Percentiles rank a stretch among this genome's conserved stretches.
Conservation (phyloP, 1,140 invertebrate genomes). For the Drosophila sturtevanti region DNA sequence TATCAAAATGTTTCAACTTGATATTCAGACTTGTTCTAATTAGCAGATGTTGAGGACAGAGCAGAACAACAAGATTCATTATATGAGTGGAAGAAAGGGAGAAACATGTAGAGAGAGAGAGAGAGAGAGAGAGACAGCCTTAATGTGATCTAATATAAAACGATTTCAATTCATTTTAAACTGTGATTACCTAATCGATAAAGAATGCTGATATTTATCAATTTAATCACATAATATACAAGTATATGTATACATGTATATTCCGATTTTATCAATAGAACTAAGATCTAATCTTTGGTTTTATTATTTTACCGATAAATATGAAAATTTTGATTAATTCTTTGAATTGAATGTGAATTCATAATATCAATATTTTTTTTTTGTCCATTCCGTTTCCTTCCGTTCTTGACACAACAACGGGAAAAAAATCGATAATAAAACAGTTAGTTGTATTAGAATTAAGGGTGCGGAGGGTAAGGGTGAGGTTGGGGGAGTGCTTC, state of each 20-base stretch:
- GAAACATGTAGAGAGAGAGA: background rate
- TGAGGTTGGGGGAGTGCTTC: constrained; percentile 7
- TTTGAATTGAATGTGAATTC: constrained; percentile 19
- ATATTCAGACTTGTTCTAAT: constrained; percentile 48
- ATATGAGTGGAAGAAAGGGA: background rate
- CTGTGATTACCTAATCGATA: no score
- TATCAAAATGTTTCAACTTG: constrained; percentile 30
- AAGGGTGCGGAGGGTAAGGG: background rate
- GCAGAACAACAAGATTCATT: no score
- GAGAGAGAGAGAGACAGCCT: background rate
- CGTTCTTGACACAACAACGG: constrained; percentile 1
- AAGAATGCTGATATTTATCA: no score
- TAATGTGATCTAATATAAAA: background rate
- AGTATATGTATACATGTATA: no score
- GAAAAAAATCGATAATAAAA: constrained; percentile 15
- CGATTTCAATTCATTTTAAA: background rate
- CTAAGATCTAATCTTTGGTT: no score
- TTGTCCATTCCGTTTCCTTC: background rate
- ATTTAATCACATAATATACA: no score
- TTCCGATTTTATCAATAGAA: no score
- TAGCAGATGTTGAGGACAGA: constrained; percentile 26
- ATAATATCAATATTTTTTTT: background rate
- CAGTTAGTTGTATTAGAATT: background rate
- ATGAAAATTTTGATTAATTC: background rate
- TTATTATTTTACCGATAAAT: background rate